phyloP scores from a whole-genome alignment of 2,113 vertebrate genomes.

The Lophochroa leadbeateri region DNA sequence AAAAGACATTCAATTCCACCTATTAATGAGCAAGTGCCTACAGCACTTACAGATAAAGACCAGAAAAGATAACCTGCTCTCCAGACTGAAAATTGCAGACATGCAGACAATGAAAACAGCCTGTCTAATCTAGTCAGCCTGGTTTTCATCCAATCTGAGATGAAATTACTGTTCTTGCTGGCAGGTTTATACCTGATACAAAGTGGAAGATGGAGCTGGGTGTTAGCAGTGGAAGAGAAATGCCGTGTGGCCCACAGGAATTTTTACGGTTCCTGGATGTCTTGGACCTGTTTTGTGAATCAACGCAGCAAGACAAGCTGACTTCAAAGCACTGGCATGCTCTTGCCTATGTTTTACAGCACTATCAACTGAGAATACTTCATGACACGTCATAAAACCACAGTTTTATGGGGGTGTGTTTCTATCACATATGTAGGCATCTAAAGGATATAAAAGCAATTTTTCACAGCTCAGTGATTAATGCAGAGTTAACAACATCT shows the following conservation, averaged over 20 bases:
- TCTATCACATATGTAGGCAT: fast-evolving
- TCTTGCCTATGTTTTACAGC: neutral
- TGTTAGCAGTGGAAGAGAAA: neutral
- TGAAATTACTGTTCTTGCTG: neutral
- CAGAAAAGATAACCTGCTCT: neutral
- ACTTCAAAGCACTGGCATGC: neutral
- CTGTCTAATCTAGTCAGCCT: neutral
- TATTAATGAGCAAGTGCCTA: neutral
- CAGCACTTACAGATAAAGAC: neutral
- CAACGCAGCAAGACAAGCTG: neutral
- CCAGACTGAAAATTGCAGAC: neutral
- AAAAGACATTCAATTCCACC: neutral
- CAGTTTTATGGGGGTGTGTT: neutral
- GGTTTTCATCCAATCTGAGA: neutral
- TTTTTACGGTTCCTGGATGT: neutral
- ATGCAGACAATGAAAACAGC: neutral
- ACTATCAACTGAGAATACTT: neutral
- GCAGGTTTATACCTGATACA: neutral
- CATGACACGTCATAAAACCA: neutral
- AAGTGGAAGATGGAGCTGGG: neutral
- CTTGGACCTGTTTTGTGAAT: neutral
- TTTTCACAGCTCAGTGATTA: neutral
- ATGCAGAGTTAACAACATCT: neutral
- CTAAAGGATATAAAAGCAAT: neutral
- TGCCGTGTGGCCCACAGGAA: neutral